These are phyloP conservation scores for Hyalella azteca DNA, from an alignment of 2,888 invertebrate genomes.

Conservation along the genomic window DNA sequence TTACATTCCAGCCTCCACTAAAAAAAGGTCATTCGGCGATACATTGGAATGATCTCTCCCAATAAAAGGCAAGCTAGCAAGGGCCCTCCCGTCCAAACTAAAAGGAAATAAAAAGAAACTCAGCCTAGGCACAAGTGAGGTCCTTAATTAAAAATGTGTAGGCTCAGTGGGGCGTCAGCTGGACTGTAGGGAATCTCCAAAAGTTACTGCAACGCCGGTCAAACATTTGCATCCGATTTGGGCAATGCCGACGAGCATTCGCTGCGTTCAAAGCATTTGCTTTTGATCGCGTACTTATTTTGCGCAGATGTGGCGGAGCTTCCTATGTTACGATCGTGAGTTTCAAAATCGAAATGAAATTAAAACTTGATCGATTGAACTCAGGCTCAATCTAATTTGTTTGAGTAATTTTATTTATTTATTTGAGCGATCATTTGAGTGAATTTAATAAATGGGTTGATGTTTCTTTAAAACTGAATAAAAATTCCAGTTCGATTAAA, in stretches of 20 bases:
- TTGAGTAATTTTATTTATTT: too few relatives aligned
- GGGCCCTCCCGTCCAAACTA: background rate
- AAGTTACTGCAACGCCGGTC: background rate
- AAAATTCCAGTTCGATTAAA: too few relatives aligned
- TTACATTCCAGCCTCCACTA: background rate
- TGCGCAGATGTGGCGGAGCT: too few relatives aligned
- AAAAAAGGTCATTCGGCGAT: background rate
- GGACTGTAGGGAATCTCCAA: background rate
- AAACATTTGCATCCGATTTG: constrained; percentile 21
- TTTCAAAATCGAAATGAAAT: too few relatives aligned
- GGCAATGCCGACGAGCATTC: background rate
- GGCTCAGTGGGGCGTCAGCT: background rate
- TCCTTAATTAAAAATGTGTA: constrained; percentile 29
- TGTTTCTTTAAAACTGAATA: too few relatives aligned
- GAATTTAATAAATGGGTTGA: too few relatives aligned
- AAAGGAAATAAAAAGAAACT: constrained; percentile 1
- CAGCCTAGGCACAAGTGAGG: constrained; percentile 23
- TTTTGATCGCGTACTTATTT: too few relatives aligned
- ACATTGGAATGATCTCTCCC: constrained; percentile 7
- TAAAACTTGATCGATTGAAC: too few relatives aligned
- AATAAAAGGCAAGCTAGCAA: background rate
- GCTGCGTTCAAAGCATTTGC: too few relatives aligned
- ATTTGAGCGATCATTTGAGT: too few relatives aligned
- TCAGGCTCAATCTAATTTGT: too few relatives aligned
- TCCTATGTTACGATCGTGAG: too few relatives aligned